A percentile compares a stretch with the other conserved stretches of the same genome.
phyloP scores from a whole-genome alignment of 2,888 invertebrate species.

The Galerucella calmariensis region DNA sequence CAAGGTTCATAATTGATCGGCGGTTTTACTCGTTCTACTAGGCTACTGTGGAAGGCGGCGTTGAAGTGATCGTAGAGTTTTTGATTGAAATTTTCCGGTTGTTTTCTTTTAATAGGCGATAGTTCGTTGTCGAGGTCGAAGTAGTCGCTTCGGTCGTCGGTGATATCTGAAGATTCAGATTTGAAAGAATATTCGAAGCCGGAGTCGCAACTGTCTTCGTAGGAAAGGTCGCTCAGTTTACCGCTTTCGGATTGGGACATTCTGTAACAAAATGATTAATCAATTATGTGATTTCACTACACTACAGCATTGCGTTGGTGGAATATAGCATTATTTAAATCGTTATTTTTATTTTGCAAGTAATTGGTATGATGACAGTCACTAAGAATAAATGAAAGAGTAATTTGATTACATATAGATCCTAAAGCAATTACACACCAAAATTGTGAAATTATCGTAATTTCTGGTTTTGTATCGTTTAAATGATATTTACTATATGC shows the following conservation, averaged over 20 bases:
- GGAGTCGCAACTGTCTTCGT: slow-evolving; percentile 78
- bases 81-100: slow-evolving; percentile 47
- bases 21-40: slow-evolving; percentile 52
- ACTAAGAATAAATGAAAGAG: no score
- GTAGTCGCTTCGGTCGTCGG: slow-evolving; percentile 59
- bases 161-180: slow-evolving; percentile 62
- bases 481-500: no score
- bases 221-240: slow-evolving; percentile 52
- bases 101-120: slow-evolving; percentile 45
- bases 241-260: slow-evolving; percentile 53
- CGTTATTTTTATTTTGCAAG: no score
- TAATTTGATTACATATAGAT: no score
- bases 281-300: not conserved
- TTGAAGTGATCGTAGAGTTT: slow-evolving; percentile 62
- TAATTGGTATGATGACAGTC: no score
- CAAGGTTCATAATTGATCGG: slow-evolving; percentile 25
- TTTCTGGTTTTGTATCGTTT: no score
- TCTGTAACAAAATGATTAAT: slow-evolving; percentile 32
- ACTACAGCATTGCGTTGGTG: no score
- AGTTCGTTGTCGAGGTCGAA: slow-evolving; percentile 60
- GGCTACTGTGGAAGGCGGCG: slow-evolving; percentile 60
- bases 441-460: no score
- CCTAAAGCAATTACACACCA: no score
- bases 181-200: slow-evolving; percentile 81
- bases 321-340: no score